phyloP scores from a whole-genome alignment of 2,888 invertebrate species.

The Caenorhabditis sp. region DNA sequence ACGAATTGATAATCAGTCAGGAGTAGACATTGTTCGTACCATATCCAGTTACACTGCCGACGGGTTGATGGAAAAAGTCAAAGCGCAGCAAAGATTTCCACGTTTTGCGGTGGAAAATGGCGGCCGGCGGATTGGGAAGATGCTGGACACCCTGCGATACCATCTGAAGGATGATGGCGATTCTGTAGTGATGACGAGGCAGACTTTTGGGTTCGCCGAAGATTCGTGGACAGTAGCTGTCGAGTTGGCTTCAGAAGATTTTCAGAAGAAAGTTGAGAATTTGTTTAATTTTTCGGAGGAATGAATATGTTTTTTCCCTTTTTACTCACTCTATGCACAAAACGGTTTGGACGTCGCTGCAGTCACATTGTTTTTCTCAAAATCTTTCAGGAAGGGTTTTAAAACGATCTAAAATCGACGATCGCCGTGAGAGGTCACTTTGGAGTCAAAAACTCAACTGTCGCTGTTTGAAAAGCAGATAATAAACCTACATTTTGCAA shows the following conservation, averaged over 20 bases:
- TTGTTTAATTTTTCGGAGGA: not conserved
- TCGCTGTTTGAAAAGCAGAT: too few species aligned
- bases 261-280: not conserved
- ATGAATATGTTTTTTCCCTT: not conserved
- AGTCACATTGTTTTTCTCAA: too few species aligned
- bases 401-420: too few species aligned
- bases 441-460: too few species aligned
- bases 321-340: too few species aligned
- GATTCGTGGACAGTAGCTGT: not conserved
- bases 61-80: not conserved
- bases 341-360: too few species aligned
- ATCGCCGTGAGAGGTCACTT: too few species aligned
- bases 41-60: not conserved
- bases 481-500: too few species aligned
- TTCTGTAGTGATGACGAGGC: not conserved
- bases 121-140: not conserved
- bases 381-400: too few species aligned
- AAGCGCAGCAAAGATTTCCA: not conserved
- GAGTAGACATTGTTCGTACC: not conserved
- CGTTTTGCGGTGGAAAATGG: not conserved
- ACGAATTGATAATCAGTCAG: too few species aligned
- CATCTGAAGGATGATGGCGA: not conserved
- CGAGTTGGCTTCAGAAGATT: too few species aligned
- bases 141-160: not conserved
- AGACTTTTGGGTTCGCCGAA: not conserved